Evolutionary conservation across 2,797 vertebrate genomes (phyloP), one percentile per base, ranked within the genome.

Genomic region (Triplophysa bombifrons): DNA sequence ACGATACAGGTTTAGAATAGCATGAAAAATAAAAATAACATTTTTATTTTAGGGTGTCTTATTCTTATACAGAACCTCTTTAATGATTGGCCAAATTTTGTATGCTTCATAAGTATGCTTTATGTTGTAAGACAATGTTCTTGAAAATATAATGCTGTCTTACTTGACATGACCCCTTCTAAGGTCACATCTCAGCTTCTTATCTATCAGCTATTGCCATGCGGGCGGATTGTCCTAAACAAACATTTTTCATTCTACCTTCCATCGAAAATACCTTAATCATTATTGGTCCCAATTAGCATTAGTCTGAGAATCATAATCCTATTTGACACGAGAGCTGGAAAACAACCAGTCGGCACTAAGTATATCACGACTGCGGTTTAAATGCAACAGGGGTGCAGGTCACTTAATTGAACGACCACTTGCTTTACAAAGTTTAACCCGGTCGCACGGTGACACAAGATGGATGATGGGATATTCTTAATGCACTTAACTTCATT

Each of bases 221-320:
- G 82, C 80, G 78, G 78, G 17, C 16, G 25, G 74, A 72, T 58
- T 81, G 73, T 69, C 30, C 72, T 50, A 60, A 78, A 82, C 76
- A 63, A 30, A 0, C 30, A 30, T 30, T 30, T 30, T 30, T 30
- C 30, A 30, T 82, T 76, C 58, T 65, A 64, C 48, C 76, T 67
- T 58, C 55, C 34, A 83, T 79, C 80, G 77, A 74, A 75, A 84
- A 79, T 80, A 68, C 69, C 65, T 82, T 63, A 83, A 76, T 85
- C 67, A 76, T 80, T 78, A 86, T 84, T 80, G 68, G 61, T 84
- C 80, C 83, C 80, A 83, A 85, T 85, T 87, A 86, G 68, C 80
- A 71, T 50, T 22, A 71, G 55, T 80, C 80, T 78, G 51, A 83
- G 70, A 68, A 81, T 51, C 63, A 73, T 84, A 78, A 80, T 82